Evolutionary conservation across 2,113 vertebrate genomes (phyloP), one percentile per base, ranked within the genome.

Genomic region (Myiozetetes cayanensis): DNA sequence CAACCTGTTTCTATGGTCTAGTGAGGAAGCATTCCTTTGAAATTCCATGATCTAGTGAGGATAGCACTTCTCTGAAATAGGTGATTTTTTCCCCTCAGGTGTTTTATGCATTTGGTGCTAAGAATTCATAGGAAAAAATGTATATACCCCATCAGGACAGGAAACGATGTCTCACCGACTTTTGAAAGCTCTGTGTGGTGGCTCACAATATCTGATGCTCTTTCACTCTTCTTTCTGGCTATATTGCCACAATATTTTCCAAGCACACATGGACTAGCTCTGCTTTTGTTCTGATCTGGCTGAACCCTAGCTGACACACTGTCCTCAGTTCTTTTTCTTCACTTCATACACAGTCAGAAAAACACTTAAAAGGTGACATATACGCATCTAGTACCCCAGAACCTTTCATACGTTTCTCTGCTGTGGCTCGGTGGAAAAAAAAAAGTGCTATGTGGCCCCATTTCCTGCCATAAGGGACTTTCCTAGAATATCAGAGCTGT

Each of bases 381-480:
- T 39, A 14, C 14, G 21, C 10, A 27, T 44, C 5, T 20, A 43
- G 8, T 19, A 6, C 30, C 16, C 17, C 37, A 53, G 72, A 73
- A 62, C n/a, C 22, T 18, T 80, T 37, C 28, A 56, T 43, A 15
- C 1, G 8, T 79, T 65, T 85, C 44, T 79, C 47, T 87, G 17
- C 66, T 91, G 78, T 33, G 62, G 17, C 33, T 78, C n/a, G 5
- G 8, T 66, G 7, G 6, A 14, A 52, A 89, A 72, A 72, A 80
- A 73, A 71, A 37, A 4, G 3, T 8, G 8, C 24, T 2, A 0
- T 23, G 43, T 74, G 33, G 35, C 61, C 50, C 14, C 24, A 47
- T 89, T 97, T 96, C 92, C 86, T 89, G 86, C 22, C 55, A 16
- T 35, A 70, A 5, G 74, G 35, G 74, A 56, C 86, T 93, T 93